Evolutionary conservation across 1,140 invertebrate genomes (phyloP).

Genomic region (Anastatus disparis): DNA sequence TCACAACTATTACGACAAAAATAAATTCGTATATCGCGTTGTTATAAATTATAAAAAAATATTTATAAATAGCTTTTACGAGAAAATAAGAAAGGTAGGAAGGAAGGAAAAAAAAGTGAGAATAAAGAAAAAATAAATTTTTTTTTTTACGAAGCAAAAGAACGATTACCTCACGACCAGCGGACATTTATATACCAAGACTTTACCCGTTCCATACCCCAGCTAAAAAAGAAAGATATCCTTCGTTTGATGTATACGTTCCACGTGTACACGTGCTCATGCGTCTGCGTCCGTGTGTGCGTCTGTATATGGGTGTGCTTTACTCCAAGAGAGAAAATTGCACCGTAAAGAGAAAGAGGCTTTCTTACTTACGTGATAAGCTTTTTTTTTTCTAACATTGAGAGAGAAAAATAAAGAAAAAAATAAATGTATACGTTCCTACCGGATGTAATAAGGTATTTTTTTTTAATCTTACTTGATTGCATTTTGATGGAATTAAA

Average conservation of each 20-base stretch:
- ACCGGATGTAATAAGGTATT: slow-evolving; percentile 15
- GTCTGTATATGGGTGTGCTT: background rate
- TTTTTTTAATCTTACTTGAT: slow-evolving; percentile 16
- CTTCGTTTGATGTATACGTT: background rate
- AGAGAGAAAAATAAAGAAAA: too few species aligned
- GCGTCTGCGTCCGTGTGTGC: background rate
- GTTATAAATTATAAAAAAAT: background rate
- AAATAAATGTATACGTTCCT: background rate
- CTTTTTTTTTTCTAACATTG: background rate
- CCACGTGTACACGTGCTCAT: background rate
- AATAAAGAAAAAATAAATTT: background rate
- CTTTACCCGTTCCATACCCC: too few species aligned
- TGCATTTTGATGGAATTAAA: background rate
- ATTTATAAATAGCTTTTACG: background rate
- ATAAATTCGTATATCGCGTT: too few species aligned
- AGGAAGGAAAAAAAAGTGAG: too few species aligned
- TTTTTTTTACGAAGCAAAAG: background rate
- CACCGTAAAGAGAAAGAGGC: slow-evolving; percentile 10
- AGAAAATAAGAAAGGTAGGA: background rate
- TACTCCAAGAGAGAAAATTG: slow-evolving; percentile 13
- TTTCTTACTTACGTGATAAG: slow-evolving; percentile 25
- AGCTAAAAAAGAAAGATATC: too few species aligned
- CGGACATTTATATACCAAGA: background rate
- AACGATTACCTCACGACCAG: background rate
- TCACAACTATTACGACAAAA: too few species aligned